These are phyloP conservation scores for Trichopoda pennipes DNA, from an alignment of 2,888 invertebrate genomes.

Conservation along the genomic window DNA sequence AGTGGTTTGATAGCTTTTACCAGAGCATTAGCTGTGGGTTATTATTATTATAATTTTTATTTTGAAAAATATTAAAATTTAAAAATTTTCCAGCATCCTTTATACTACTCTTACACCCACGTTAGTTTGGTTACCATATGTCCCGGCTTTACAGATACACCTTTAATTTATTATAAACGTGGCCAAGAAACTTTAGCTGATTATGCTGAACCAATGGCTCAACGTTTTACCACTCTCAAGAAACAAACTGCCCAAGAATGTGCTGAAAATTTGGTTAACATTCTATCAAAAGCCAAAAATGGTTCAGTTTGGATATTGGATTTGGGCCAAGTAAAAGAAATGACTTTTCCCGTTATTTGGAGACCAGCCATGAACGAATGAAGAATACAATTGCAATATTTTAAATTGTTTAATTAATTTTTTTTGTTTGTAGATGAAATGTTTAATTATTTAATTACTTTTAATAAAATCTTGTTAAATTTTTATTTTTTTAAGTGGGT, in stretches of 20 bases:
- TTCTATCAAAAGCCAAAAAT: constrained; percentile 76
- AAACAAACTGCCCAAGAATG: constrained; percentile 70
- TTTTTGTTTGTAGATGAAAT: too few relatives aligned
- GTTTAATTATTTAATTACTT: too few relatives aligned
- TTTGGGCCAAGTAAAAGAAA: constrained; percentile 72
- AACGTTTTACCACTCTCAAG: constrained; percentile 37
- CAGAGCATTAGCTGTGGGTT: constrained; percentile 61
- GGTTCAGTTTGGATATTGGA: constrained; percentile 78
- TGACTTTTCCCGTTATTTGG: constrained; percentile 70
- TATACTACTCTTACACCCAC: constrained; percentile 54
- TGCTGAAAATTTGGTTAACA: constrained; percentile 75
- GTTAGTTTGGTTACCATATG: constrained; percentile 66
- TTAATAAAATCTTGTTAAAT: too few relatives aligned
- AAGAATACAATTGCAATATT: neutral
- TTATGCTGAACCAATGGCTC: constrained; percentile 59
- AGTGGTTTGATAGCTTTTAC: constrained; percentile 73
- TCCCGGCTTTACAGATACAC: constrained; percentile 66
- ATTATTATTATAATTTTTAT: neutral
- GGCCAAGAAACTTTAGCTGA: constrained; percentile 63
- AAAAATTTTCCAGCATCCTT: constrained; percentile 47
- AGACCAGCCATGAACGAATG: constrained; percentile 61
- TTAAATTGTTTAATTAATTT: too few relatives aligned
- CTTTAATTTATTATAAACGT: constrained; percentile 40
- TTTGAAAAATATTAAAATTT: neutral
- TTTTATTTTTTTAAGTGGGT: too few relatives aligned